phyloP scores from a whole-genome alignment of 2,113 vertebrate genomes.

The Zingel zingel region DNA sequence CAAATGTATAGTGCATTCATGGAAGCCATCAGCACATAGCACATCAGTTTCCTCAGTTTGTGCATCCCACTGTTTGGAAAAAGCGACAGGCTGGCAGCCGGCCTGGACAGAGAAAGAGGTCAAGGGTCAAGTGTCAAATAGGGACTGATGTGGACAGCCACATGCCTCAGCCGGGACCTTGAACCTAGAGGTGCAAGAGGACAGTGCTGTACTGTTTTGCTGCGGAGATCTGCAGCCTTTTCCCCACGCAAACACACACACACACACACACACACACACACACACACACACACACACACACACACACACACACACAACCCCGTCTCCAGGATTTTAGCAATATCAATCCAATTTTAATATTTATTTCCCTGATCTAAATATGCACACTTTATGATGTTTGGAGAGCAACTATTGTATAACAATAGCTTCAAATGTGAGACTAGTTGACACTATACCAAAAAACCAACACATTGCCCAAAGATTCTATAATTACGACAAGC shows the following conservation, averaged over 20 bases:
- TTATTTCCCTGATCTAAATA: too few relatives aligned
- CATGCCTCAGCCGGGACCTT: conserved; percentile 74
- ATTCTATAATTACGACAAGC: too few relatives aligned
- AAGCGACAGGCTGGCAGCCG: conserved; percentile 36
- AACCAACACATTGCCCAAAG: too few relatives aligned
- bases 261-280: neutral
- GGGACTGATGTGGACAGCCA: conserved; percentile 58
- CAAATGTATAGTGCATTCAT: conserved; percentile 13
- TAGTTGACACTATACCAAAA: too few relatives aligned
- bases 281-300: neutral
- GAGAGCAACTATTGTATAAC: too few relatives aligned
- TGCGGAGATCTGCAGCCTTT: conserved; percentile 23
- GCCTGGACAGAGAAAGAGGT: conserved; percentile 40
- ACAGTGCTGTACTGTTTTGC: conserved; percentile 61
- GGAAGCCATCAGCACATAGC: conserved; percentile 16
- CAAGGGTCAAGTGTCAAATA: conserved; percentile 56
- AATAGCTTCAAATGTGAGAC: too few relatives aligned
- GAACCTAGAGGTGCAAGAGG: conserved; percentile 50
- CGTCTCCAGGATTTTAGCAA: too few relatives aligned
- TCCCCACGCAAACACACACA: conserved; percentile 1
- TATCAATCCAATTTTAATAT: too few relatives aligned
- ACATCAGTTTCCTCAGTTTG: conserved; percentile 17
- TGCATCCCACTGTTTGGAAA: conserved; percentile 48
- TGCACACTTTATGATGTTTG: too few relatives aligned
- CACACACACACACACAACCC: neutral